These are phyloP conservation scores for Heliconius nattereri DNA, from an alignment of 1,140 invertebrate genomes.

Conservation along the genomic window DNA sequence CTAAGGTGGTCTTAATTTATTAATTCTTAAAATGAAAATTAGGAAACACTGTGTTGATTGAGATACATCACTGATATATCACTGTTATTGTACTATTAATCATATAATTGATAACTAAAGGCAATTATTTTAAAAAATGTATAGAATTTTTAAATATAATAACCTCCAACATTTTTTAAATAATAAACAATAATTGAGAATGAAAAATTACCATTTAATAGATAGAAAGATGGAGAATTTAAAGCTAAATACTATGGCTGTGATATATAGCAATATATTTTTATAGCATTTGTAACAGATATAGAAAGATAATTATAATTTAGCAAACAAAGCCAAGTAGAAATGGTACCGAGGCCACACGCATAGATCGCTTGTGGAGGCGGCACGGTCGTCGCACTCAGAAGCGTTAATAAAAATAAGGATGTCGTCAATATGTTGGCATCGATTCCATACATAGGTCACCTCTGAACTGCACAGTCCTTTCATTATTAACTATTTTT, in stretches of 20 bases:
- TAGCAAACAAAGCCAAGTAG: slow-evolving; percentile 38
- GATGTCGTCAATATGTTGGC: slow-evolving; percentile 80
- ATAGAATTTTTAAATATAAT: too few species aligned
- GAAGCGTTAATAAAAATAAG: slow-evolving; percentile 77
- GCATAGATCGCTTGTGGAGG: slow-evolving; percentile 65
- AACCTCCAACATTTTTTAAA: too few species aligned
- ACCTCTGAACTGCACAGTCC: slow-evolving; percentile 46
- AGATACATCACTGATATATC: too few species aligned
- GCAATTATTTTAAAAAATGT: too few species aligned
- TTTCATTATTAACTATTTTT: not conserved
- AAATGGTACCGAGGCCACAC: slow-evolving; percentile 72
- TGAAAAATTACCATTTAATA: too few species aligned
- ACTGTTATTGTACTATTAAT: too few species aligned
- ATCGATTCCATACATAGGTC: slow-evolving; percentile 65
- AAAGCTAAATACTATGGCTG: too few species aligned
- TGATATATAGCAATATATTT: not conserved
- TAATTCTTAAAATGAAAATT: too few species aligned
- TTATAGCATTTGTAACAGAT: not conserved
- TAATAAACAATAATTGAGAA: too few species aligned
- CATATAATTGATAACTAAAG: too few species aligned
- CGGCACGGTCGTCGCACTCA: slow-evolving; percentile 74
- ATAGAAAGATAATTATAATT: slow-evolving; percentile 23
- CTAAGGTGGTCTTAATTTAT: not conserved
- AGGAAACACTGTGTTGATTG: too few species aligned
- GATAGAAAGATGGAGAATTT: too few species aligned